A percentile compares a stretch with the other conserved stretches of the same genome.
Evolutionary conservation across 1,140 invertebrate species (phyloP).

Genomic region (Euglossa dilemma): DNA sequence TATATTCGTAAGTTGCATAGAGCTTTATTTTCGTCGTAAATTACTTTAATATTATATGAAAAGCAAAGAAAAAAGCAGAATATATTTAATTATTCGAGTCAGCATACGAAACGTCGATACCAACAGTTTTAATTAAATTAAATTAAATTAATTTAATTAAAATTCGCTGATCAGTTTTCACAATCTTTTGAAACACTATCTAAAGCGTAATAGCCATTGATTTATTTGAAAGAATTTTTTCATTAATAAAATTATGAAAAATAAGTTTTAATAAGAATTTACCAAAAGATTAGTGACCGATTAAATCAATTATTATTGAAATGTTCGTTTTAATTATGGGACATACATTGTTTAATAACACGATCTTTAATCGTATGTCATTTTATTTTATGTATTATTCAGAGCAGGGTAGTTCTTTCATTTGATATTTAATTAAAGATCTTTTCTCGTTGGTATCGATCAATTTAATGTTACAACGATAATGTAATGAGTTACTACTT

Average conservation of each 20-base stretch:
- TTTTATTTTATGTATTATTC: not conserved
- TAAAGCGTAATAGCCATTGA: not conserved
- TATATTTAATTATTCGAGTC: conserved; percentile 21
- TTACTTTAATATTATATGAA: conserved; percentile 36
- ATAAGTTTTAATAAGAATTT: not conserved
- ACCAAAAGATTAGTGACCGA: not conserved
- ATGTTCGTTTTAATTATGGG: not conserved
- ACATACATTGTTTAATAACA: not conserved
- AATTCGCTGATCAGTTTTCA: not conserved
- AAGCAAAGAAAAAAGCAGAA: conserved; percentile 16
- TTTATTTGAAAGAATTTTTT: not conserved
- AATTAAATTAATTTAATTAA: too few relatives aligned
- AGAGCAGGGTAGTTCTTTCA: not conserved
- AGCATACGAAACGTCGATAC: conserved; percentile 13
- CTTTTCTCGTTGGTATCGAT: conserved; percentile 32
- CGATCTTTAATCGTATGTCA: not conserved
- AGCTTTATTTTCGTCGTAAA: conserved; percentile 51
- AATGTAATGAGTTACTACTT: conserved; percentile 58
- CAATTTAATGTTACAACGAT: conserved; percentile 45
- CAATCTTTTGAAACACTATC: not conserved
- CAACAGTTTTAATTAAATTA: too few relatives aligned
- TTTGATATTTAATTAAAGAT: not conserved
- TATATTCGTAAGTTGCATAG: conserved; percentile 62
- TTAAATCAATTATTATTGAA: not conserved
- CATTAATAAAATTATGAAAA: not conserved